These are phyloP conservation scores for Lepilemur septentrionalis DNA, from an alignment of 2,797 vertebrate species.

Conservation along the genomic window DNA sequence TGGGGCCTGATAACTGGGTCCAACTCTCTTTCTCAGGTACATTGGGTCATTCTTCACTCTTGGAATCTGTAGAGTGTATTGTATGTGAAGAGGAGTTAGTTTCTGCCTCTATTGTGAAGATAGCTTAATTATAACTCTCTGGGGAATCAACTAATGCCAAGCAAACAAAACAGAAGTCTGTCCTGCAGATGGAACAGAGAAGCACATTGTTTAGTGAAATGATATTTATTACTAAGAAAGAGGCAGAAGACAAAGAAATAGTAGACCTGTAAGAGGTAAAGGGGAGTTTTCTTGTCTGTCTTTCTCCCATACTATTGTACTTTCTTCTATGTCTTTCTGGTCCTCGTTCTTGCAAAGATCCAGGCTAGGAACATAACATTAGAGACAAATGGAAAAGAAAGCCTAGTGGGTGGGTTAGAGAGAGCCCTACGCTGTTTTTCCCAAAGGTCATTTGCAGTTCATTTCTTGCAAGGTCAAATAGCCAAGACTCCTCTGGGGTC, in stretches of 20 bases:
- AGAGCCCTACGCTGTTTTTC: conserved; percentile 79
- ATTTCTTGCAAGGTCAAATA: conserved; percentile 79
- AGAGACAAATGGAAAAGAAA: conserved; percentile 81
- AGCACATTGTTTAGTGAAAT: conserved; percentile 82
- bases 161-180: conserved; percentile 80
- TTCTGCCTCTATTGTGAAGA: conserved; percentile 82
- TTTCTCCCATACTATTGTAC: not conserved
- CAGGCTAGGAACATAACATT: conserved; percentile 81
- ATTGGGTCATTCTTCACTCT: conserved; percentile 79
- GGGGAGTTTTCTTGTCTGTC: conserved; percentile 65
- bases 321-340: not conserved
- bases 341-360: conserved; percentile 78
- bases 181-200: conserved; percentile 77
- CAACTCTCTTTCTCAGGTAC: conserved; percentile 75
- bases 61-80: conserved; percentile 74
- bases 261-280: conserved; percentile 66
- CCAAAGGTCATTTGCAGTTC: conserved; percentile 81
- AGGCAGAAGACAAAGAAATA: conserved; percentile 79
- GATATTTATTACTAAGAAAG: conserved; percentile 82
- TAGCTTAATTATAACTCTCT: conserved; percentile 80
- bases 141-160: conserved; percentile 80
- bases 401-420: conserved; percentile 60
- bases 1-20: conserved; percentile 79
- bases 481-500: conserved; percentile 78
- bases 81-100: conserved; percentile 79